Conservation (phyloP, 2,797 vertebrate species). For the Sebastes melanostomus region DNA sequence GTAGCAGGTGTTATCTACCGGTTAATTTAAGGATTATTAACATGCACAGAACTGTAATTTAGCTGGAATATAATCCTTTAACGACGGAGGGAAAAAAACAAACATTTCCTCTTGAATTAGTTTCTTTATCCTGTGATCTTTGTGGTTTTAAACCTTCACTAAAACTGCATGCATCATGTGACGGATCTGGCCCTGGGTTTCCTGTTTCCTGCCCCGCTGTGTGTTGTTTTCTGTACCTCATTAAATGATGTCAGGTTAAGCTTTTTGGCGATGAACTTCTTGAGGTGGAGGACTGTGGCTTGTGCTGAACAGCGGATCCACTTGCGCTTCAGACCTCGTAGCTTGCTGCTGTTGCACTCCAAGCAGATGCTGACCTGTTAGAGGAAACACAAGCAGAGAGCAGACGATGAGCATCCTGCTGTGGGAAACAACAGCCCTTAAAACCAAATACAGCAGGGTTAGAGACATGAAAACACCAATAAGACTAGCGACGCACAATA, state of each 20-base stretch:
- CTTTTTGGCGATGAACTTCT: constrained; percentile 99
- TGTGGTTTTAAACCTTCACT: background rate
- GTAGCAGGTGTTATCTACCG: background rate
- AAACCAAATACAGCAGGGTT: background rate
- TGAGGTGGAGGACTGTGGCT: constrained; percentile 97
- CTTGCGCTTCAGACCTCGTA: constrained; percentile 95
- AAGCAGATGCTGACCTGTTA: constrained; percentile 97
- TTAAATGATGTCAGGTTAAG: constrained; percentile 99
- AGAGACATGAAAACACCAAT: background rate
- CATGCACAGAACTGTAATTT: background rate
- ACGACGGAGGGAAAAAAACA: background rate
- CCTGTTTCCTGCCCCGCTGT: background rate
- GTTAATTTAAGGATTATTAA: background rate
- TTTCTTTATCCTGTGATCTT: background rate
- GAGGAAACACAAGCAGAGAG: constrained; percentile 9
- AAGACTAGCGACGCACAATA: too few species aligned
- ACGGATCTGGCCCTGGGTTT: background rate
- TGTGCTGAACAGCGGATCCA: constrained; percentile 99
- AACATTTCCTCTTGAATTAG: background rate
- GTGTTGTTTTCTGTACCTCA: constrained; percentile 84
- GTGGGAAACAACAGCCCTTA: background rate
- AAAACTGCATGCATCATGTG: background rate
- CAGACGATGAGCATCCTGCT: background rate
- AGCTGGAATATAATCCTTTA: background rate
- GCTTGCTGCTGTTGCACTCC: constrained; percentile 99